phyloP scores from a whole-genome alignment of 2,113 vertebrate genomes.

The Ictalurus punctatus region DNA sequence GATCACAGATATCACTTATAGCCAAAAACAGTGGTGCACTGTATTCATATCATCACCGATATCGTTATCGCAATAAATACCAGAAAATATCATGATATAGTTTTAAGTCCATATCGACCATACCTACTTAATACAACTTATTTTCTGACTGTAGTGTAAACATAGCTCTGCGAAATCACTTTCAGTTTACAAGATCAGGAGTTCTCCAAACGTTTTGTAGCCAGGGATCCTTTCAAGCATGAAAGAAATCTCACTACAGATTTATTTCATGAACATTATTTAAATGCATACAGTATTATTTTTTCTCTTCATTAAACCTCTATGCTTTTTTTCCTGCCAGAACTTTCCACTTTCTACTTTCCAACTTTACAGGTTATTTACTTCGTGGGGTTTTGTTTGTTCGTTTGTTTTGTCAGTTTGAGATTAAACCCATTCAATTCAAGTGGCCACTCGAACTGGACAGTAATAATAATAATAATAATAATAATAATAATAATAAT shows the following conservation, averaged over 20 bases:
- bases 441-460: background rate
- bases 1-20: too few relatives aligned
- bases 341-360: background rate
- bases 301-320: too few relatives aligned
- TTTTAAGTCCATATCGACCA: too few relatives aligned
- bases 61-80: too few relatives aligned
- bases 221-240: background rate
- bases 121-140: background rate
- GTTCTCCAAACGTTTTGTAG: background rate
- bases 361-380: background rate
- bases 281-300: background rate
- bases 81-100: too few relatives aligned
- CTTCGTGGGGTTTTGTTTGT: background rate
- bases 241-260: background rate
- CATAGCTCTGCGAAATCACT: background rate
- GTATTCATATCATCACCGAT: too few relatives aligned
- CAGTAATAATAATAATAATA: background rate
- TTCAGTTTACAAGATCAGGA: background rate
- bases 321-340: background rate
- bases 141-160: background rate
- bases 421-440: background rate
- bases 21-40: too few relatives aligned
- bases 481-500: background rate
- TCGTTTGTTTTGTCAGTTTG: background rate
- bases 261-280: background rate